A percentile compares a stretch with the other conserved stretches of the same genome.
These are phyloP conservation scores for Biston stratarius DNA, from an alignment of 2,888 invertebrate genomes.

Conservation along the genomic window DNA sequence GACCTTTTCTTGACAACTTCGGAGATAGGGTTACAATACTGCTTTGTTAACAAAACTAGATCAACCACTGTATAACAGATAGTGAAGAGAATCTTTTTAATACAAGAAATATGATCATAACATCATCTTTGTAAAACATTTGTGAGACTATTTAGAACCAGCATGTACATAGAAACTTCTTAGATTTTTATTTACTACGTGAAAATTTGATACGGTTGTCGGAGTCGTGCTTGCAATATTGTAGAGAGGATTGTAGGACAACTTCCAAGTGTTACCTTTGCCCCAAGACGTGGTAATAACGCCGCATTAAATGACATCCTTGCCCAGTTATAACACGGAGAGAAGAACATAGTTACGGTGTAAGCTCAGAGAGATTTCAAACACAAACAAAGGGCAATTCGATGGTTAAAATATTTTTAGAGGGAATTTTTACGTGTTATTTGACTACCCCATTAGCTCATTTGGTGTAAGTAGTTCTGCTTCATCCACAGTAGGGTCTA, in stretches of 20 bases:
- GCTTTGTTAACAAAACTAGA: constrained; percentile 31
- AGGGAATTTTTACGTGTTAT: no score
- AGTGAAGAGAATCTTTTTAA: background rate
- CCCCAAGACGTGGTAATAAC: constrained; percentile 28
- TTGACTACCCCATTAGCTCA: no score
- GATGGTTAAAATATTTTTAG: background rate
- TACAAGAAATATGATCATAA: constrained; percentile 2
- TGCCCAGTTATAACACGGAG: constrained; percentile 17
- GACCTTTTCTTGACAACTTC: constrained; percentile 33
- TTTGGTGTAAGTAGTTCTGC: no score
- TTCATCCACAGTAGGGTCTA: no score
- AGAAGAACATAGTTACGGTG: background rate
- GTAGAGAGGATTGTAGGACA: constrained; percentile 16
- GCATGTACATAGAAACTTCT: no score
- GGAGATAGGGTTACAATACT: constrained; percentile 32
- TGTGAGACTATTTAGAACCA: no score
- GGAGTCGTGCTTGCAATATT: constrained; percentile 9
- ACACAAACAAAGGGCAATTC: no score
- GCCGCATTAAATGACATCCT: constrained; percentile 32
- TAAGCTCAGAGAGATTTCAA: constrained; percentile 17
- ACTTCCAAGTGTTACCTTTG: background rate
- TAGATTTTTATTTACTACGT: background rate
- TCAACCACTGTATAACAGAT: constrained; percentile 13
- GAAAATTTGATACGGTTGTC: background rate
- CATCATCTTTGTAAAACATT: background rate